Conservation (phyloP, 2,113 vertebrate genomes). For the Dascyllus trimaculatus region DNA sequence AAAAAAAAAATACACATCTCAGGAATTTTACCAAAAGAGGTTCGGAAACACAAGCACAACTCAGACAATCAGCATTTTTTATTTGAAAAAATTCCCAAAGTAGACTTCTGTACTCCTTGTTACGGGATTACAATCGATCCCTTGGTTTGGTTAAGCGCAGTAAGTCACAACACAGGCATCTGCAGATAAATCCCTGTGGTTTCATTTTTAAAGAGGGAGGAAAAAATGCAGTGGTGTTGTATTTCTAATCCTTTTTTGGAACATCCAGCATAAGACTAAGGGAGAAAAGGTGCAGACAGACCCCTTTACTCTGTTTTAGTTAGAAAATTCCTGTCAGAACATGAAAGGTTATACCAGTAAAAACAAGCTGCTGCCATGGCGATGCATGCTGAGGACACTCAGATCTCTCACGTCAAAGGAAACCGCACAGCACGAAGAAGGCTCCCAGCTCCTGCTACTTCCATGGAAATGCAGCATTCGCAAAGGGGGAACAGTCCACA, state of each 20-base stretch:
- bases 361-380: slow-evolving; percentile 61
- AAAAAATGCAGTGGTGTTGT: slow-evolving; percentile 6
- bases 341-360: slow-evolving; percentile 53
- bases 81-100: neutral
- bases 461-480: slow-evolving; percentile 63
- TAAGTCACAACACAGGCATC: slow-evolving; percentile 3
- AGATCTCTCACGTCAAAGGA: slow-evolving; percentile 55
- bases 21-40: neutral
- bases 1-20: neutral
- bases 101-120: neutral
- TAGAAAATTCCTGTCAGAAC: slow-evolving; percentile 29
- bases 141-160: neutral
- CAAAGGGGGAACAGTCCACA: slow-evolving; percentile 37
- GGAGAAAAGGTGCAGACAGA: neutral
- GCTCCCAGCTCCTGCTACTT: slow-evolving; percentile 40
- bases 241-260: slow-evolving; percentile 27
- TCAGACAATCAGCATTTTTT: neutral
- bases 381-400: slow-evolving; percentile 49
- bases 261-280: neutral
- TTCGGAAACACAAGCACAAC: neutral
- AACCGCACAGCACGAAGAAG: slow-evolving; percentile 31
- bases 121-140: neutral
- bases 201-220: neutral
- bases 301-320: neutral
- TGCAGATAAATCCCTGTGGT: neutral